phyloP scores from a whole-genome alignment of 2,888 invertebrate genomes.

The Apamea sordens region DNA sequence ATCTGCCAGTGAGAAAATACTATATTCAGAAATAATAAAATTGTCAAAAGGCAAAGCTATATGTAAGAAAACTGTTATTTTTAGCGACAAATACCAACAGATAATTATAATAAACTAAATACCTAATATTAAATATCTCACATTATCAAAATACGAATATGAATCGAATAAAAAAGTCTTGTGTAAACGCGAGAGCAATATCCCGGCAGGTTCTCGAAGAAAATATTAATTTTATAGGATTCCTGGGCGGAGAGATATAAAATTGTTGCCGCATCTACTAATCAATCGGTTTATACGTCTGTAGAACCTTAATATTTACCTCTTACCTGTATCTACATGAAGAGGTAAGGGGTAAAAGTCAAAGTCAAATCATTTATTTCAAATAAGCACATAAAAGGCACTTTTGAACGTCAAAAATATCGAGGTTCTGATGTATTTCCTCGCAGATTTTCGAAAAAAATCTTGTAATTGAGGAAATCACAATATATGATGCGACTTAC shows the following conservation, averaged over 20 bases:
- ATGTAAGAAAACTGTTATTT: neutral
- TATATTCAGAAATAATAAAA: constrained; percentile 12
- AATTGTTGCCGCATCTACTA: constrained; percentile 73
- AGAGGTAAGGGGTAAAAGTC: neutral
- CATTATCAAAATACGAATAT: constrained; percentile 16
- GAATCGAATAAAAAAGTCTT: constrained; percentile 23
- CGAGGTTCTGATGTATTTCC: constrained; percentile 3
- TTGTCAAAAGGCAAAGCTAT: neutral
- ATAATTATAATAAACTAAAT: neutral
- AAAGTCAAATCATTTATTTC: too few species aligned
- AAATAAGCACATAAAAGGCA: too few species aligned
- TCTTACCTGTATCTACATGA: neutral
- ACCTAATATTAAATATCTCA: neutral
- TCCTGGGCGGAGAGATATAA: constrained; percentile 72
- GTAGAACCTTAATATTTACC: neutral
- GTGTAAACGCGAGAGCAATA: constrained; percentile 32
- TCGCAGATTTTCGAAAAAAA: neutral
- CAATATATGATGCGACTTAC: neutral
- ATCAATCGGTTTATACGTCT: constrained; percentile 78
- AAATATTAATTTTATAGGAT: constrained; percentile 79
- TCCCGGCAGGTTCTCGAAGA: constrained; percentile 54
- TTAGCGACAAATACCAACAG: too few species aligned
- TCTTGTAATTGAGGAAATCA: neutral
- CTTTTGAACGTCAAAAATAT: too few species aligned
- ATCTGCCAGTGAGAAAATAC: neutral